A percentile compares a stretch with the other conserved stretches of the same genome.
Evolutionary conservation across 2,888 invertebrate genomes (phyloP).

Genomic region (Caradrina clavipalpis): DNA sequence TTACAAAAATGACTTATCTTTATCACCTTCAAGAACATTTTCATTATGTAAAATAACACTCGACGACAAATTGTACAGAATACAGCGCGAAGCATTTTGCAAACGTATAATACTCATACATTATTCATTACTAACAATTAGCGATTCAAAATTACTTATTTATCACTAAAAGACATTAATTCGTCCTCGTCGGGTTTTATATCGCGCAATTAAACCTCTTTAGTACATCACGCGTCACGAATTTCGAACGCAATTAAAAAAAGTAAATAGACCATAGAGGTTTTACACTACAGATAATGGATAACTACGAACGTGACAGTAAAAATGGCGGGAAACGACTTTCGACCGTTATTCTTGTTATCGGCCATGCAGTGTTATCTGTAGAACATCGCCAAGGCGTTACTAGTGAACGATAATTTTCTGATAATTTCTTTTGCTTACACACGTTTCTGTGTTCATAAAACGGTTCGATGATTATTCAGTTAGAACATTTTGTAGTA

Average conservation of each 20-base stretch:
- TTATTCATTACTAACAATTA: slow-evolving; percentile 67
- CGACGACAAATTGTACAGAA: slow-evolving; percentile 57
- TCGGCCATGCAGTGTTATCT: slow-evolving; percentile 79
- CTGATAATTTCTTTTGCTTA: slow-evolving; percentile 72
- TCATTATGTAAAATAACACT: slow-evolving; percentile 61
- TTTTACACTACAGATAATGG: slow-evolving; percentile 75
- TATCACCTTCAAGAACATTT: slow-evolving; percentile 64
- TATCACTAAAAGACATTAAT: slow-evolving; percentile 67
- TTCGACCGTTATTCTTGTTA: slow-evolving; percentile 82
- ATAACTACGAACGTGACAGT: slow-evolving; percentile 74
- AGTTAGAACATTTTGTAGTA: slow-evolving; percentile 41
- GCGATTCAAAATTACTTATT: slow-evolving; percentile 68
- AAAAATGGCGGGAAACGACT: slow-evolving; percentile 80
- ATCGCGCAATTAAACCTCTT: slow-evolving; percentile 67
- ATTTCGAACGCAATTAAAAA: slow-evolving; percentile 76
- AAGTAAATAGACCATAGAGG: slow-evolving; percentile 80
- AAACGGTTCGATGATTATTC: slow-evolving; percentile 49
- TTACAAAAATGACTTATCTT: slow-evolving; percentile 50
- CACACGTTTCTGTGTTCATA: slow-evolving; percentile 63
- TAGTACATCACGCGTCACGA: slow-evolving; percentile 74
- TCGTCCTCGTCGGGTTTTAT: slow-evolving; percentile 59
- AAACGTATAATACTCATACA: slow-evolving; percentile 61
- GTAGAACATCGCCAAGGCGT: slow-evolving; percentile 77
- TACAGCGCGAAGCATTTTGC: slow-evolving; percentile 53
- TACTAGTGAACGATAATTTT: slow-evolving; percentile 72